phyloP scores from a whole-genome alignment of 1,140 invertebrate species.

The Zaprionus davidi region DNA sequence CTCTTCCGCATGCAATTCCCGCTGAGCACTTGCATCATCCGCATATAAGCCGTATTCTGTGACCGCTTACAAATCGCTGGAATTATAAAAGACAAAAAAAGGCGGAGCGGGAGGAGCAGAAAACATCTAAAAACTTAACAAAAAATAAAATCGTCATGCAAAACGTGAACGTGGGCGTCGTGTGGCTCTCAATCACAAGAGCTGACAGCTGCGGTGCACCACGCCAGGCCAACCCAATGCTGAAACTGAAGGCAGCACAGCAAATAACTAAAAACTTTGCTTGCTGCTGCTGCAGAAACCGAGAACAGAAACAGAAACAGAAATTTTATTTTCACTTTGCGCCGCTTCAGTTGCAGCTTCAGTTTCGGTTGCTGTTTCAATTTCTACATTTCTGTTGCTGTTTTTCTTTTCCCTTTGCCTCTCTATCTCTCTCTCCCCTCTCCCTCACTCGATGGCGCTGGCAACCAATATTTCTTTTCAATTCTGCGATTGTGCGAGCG shows the following conservation, averaged over 20 bases:
- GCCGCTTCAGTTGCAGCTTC: conserved; percentile 9
- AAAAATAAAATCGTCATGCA: conserved; percentile 17
- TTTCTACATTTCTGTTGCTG: conserved; percentile 17
- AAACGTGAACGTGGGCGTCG: conserved; percentile 25
- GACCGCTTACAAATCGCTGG: conserved; percentile 56
- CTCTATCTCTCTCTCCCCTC: not conserved
- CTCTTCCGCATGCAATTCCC: conserved; percentile 9
- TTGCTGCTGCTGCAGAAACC: not conserved
- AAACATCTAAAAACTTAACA: not conserved
- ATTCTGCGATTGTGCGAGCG: conserved; percentile 52
- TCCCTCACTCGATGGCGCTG: conserved; percentile 12
- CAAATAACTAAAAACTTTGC: conserved; percentile 38
- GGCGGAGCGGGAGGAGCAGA: not conserved
- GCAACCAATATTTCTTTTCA: conserved; percentile 78
- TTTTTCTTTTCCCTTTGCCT: conserved; percentile 12
- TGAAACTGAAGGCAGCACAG: conserved; percentile 32
- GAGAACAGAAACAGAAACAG: not conserved
- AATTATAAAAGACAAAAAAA: conserved; percentile 38
- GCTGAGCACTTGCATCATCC: not conserved
- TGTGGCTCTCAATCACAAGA: conserved; percentile 54
- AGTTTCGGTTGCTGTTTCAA: conserved; percentile 26
- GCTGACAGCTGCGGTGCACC: conserved; percentile 69
- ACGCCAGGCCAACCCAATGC: conserved; percentile 23
- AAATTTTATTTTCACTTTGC: conserved; percentile 54
- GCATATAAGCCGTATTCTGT: conserved; percentile 25